Evolutionary conservation across 2,113 vertebrate species (phyloP).

Genomic region (Pagrus major): DNA sequence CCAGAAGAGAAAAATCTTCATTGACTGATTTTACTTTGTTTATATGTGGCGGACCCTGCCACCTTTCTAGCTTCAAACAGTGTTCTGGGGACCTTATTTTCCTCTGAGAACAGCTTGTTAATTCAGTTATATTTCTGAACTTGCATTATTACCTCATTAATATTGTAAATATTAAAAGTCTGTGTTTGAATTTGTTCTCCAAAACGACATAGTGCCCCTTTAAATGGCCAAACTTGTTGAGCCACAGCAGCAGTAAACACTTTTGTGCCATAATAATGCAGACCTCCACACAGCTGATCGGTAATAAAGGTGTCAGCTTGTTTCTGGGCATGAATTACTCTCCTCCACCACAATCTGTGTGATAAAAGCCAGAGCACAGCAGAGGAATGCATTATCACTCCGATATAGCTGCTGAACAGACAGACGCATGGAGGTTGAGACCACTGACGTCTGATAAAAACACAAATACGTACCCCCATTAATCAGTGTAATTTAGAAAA

Average conservation of each 20-base stretch:
- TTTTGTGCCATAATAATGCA: neutral
- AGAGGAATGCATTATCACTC: conserved; percentile 36
- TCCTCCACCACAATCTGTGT: conserved; percentile 1
- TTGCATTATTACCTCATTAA: no score
- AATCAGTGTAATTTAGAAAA: neutral
- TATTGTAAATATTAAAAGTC: no score
- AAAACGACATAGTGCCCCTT: no score
- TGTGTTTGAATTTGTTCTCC: no score
- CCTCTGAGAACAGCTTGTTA: no score
- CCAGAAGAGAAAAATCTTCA: no score
- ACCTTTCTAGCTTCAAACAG: no score
- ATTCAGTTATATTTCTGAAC: no score
- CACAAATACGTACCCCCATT: no score
- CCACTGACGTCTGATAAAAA: neutral
- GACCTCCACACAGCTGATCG: neutral
- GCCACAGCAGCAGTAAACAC: conserved; percentile 12
- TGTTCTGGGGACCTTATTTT: no score
- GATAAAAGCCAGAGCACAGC: conserved; percentile 40
- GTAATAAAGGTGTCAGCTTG: conserved; percentile 52
- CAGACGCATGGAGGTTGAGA: neutral
- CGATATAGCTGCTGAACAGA: neutral
- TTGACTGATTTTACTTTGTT: no score
- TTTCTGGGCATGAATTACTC: conserved; percentile 22
- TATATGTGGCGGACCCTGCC: no score
- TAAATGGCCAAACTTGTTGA: conserved; percentile 10